Percentiles rank a stretch among this genome's conserved stretches.
These are phyloP conservation scores for Machimus atricapillus DNA, from an alignment of 2,888 invertebrate genomes.

Conservation along the genomic window DNA sequence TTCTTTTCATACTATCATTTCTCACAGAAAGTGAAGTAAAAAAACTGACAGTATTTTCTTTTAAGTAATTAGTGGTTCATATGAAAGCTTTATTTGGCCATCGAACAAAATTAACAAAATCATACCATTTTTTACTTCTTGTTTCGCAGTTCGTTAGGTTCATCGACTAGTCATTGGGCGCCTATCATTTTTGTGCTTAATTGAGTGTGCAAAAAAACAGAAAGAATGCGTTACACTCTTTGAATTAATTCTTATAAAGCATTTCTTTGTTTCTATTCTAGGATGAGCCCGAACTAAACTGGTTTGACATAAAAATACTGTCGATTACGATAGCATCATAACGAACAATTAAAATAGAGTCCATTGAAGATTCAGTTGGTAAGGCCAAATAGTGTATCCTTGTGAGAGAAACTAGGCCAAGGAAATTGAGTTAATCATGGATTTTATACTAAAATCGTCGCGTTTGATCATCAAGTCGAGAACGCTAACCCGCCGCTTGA, in stretches of 20 bases:
- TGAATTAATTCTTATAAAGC: background rate
- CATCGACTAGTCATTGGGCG: background rate
- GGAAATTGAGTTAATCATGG: slow-evolving; percentile 53
- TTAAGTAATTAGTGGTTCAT: background rate
- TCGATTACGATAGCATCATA: slow-evolving; percentile 54
- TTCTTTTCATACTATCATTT: background rate
- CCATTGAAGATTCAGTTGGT: background rate
- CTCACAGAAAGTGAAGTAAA: background rate
- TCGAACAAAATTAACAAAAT: background rate
- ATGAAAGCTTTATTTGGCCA: background rate
- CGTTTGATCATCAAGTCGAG: slow-evolving; percentile 59
- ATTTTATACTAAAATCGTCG: slow-evolving; percentile 60
- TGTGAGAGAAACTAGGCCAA: background rate
- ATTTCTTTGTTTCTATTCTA: slow-evolving; percentile 51
- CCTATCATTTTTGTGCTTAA: background rate
- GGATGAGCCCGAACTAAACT: slow-evolving; percentile 58
- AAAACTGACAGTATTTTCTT: background rate
- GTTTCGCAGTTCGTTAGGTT: background rate
- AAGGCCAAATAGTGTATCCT: background rate
- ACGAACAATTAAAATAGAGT: slow-evolving; percentile 9
- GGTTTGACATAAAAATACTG: slow-evolving; percentile 59
- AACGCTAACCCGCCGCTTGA: slow-evolving; percentile 60
- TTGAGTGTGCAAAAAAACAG: background rate
- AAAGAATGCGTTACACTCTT: background rate
- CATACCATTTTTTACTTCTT: background rate